Evolutionary conservation across 1,140 invertebrate genomes (phyloP), one percentile per base, ranked within the genome.

Genomic region (Phortica variegata): DNA sequence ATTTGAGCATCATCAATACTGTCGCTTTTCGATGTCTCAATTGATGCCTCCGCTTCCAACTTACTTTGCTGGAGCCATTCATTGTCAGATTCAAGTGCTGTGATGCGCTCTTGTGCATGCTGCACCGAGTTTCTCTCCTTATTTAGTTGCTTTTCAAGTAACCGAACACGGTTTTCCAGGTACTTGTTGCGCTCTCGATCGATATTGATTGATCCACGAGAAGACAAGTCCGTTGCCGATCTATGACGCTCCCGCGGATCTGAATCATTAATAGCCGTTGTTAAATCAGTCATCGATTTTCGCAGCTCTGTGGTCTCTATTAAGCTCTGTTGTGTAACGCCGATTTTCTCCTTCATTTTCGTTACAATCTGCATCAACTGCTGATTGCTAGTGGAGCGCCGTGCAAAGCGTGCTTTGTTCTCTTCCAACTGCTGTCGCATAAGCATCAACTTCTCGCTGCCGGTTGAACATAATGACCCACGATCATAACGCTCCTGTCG

Each of bases 61-160:
- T 88, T 91, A 74, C 90, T 83, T 9, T 90, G 86, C 74, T 89
- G 84, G 74, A 93, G 93, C 66, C 93, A 90, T 9, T 38, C 15
- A 15, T 15, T 15, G 3, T 38, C 16, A 7, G 13, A 3, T 17
- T 38, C 10, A 12, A 16, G 6, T 8, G 13, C 16, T 3, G 6
- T 49, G 80, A 83, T 40, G 70, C 77, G 43, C 77, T 74, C 47
- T 77, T 56, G 48, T 50, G 37, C 51, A 2, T 40, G 42, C 9
- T 23, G 47, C 26, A 58, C 15, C 10, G 52, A 51, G 51, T 68
- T 65, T 37, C 60, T 56, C 47, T 59, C 63, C 43, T 72, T 75
- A 17, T 74, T 66, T 20, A 60, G 43, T 56, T 70, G 63, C 47
- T 49, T 62, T 9, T 68, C 56, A 5, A 74, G 56, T 7, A 79